phyloP scores from a whole-genome alignment of 2,113 vertebrate genomes.

The Protobothrops mucrosquamatus region DNA sequence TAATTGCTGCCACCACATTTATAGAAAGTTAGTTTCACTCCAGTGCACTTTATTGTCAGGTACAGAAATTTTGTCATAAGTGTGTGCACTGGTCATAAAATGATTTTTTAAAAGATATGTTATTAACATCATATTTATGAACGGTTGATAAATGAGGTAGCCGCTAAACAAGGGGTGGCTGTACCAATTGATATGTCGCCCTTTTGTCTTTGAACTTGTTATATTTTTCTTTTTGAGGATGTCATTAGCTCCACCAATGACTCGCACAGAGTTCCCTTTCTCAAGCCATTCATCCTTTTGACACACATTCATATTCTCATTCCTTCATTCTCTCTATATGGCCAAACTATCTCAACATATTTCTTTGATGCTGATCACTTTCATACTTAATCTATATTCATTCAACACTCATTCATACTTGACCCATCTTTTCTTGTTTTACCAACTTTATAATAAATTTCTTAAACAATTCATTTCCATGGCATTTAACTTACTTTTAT shows the following conservation, averaged over 20 bases:
- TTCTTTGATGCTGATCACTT: neutral
- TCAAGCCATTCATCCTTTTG: neutral
- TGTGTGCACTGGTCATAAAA: neutral
- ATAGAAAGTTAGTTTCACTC: neutral
- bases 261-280: neutral
- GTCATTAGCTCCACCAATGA: neutral
- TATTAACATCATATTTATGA: neutral
- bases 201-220: neutral
- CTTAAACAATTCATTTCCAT: neutral
- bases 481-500: neutral
- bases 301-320: neutral
- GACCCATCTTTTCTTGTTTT: neutral
- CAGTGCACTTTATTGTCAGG: neutral
- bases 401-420: neutral
- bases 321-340: neutral
- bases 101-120: neutral
- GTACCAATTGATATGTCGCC: neutral
- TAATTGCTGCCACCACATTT: neutral
- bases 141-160: neutral
- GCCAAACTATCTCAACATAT: neutral
- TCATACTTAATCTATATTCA: neutral
- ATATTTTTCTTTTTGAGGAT: neutral
- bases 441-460: neutral
- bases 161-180: neutral
- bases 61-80: neutral